phyloP scores from a whole-genome alignment of 2,888 invertebrate species.

The Ganaspis brasiliensis region DNA sequence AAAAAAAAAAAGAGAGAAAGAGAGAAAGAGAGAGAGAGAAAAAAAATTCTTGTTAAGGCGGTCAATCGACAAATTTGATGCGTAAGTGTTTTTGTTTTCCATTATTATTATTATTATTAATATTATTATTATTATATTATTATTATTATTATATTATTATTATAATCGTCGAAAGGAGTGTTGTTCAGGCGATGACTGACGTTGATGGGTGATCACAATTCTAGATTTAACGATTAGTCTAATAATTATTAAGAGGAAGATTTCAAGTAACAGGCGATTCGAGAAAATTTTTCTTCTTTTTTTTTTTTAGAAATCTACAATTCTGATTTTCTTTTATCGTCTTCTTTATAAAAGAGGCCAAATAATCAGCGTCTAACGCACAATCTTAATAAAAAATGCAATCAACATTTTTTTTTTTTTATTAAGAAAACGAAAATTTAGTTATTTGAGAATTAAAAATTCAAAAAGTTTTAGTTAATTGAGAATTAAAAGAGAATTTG shows the following conservation, averaged over 20 bases:
- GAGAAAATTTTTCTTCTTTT: conserved; percentile 75
- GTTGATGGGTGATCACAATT: conserved; percentile 80
- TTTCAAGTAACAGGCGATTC: no score
- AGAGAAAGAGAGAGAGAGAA: conserved; percentile 8
- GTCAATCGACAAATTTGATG: conserved; percentile 43
- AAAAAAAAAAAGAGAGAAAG: conserved; percentile 19
- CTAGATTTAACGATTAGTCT: conserved; percentile 80
- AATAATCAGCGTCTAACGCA: conserved; percentile 48
- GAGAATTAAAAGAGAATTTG: no score
- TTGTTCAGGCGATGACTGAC: conserved; percentile 75
- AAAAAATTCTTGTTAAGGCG: conserved; percentile 30
- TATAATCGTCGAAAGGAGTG: conserved; percentile 46
- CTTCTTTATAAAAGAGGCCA: no score
- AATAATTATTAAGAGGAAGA: conserved; percentile 77
- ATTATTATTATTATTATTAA: conserved; percentile 37
- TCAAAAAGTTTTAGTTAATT: no score
- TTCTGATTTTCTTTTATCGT: conserved; percentile 64
- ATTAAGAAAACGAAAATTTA: no score
- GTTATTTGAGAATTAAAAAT: no score
- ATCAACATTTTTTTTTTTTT: no score
- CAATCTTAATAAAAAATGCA: conserved; percentile 4
- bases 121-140: conserved; percentile 16
- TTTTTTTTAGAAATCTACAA: conserved; percentile 79
- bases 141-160: conserved; percentile 18
- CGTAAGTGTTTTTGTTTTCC: conserved; percentile 51